phyloP scores from a whole-genome alignment of 2,113 vertebrate genomes.

The Semicossyphus pulcher region DNA sequence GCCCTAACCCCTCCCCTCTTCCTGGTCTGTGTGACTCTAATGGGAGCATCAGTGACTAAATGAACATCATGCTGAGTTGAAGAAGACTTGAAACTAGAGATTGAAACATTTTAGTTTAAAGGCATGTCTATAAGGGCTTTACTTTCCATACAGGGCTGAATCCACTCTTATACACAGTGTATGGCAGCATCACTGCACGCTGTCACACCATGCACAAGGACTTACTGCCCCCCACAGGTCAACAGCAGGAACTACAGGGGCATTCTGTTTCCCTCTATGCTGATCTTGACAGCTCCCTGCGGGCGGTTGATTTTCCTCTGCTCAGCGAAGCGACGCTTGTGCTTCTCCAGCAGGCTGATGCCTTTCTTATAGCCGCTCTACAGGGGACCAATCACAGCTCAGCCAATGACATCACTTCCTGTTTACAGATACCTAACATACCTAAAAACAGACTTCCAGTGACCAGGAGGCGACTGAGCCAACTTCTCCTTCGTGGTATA shows the following conservation, averaged over 20 bases:
- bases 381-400: slow-evolving; percentile 76
- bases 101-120: too few relatives aligned
- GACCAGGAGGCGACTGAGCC: too few relatives aligned
- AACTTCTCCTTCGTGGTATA: too few relatives aligned
- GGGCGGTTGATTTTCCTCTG: slow-evolving; percentile 88
- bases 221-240: slow-evolving; percentile 79
- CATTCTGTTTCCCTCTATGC: slow-evolving; percentile 97
- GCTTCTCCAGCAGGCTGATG: slow-evolving; percentile 94
- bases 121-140: too few relatives aligned
- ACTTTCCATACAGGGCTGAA: too few relatives aligned
- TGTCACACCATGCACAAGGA: slow-evolving; percentile 70
- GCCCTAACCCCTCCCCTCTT: too few relatives aligned
- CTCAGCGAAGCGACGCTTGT: slow-evolving; percentile 94
- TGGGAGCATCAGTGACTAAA: too few relatives aligned
- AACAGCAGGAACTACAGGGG: slow-evolving; percentile 85
- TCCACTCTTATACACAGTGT: too few relatives aligned
- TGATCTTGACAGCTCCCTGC: slow-evolving; percentile 94
- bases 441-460: neutral
- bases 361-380: slow-evolving; percentile 91
- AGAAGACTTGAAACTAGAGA: too few relatives aligned
- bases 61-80: too few relatives aligned
- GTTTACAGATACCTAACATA: neutral
- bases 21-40: too few relatives aligned
- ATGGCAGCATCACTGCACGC: neutral
- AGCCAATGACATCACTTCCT: slow-evolving; percentile 27